Base-by-base conservation (phyloP, 2,113 vertebrate species). In the Oryzias curvinotus region DNA sequence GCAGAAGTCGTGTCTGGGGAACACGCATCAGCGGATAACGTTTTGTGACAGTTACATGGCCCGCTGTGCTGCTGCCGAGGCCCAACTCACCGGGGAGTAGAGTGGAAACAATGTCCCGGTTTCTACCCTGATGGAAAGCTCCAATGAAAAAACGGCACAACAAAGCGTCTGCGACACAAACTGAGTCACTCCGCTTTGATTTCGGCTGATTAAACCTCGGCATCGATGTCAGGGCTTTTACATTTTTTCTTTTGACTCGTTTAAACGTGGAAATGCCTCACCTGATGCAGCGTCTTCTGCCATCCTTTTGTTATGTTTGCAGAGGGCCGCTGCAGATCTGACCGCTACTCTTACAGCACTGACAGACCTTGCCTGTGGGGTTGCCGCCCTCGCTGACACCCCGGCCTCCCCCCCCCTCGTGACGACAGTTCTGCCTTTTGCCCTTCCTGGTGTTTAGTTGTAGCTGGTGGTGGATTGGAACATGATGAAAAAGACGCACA, bases 361-460 rank as follows among this genome's bases (percentile, higher is more conserved):
- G 62, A 43, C 80, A 79, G 83, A 82, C 81, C 83, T 85, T 75
- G 72, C 82, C 78, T 52, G 62, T 65, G 50, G 86, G 60, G 73
- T 73, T 45, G 69, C 73, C 72, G 66, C 75, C 61, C 54, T 65
- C 53, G 62, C 53, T 72, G 79, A 72, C 84, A 74, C 81, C 75
- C 56, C 42, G 0, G 51, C 26, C 30, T 7, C 62, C 58, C 63
- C 62, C 58, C 63, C 43, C 42, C 73, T 73, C 58, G 60, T 52
- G 53, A 60, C 81, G 71, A 71, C 78, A 78, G 65, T n/a, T 82
- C 57, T 80, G 71, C 62, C 57, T 74, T 54, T 83, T 82, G 52
- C 66, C 64, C 73, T 76, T 54, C 42, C 47, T 36, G 68, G 54
- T 69, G 26, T 62, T 56, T 77, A 59, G 45, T 16, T 48, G 19